Percentiles rank a stretch among this genome's conserved stretches.
Evolutionary conservation across 2,797 vertebrate species (phyloP).

Genomic region (Catostomus latipinnis): DNA sequence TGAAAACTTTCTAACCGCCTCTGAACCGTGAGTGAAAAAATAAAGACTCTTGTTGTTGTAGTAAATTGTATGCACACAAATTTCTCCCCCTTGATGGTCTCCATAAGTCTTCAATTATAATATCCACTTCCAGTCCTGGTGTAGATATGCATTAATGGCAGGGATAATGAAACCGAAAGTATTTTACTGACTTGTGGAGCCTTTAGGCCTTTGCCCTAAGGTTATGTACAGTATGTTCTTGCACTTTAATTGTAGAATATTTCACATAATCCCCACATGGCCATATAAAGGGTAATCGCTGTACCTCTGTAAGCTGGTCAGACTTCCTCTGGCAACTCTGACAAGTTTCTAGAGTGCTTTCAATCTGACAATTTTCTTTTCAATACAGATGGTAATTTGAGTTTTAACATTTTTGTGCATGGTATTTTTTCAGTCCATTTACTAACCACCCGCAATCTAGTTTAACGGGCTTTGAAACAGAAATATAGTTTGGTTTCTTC

Average conservation of each 20-base stretch:
- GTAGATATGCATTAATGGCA: conserved; percentile 54
- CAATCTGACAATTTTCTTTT: neutral
- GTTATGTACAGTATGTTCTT: conserved; percentile 45
- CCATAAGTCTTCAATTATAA: conserved; percentile 53
- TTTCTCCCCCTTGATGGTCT: conserved; percentile 50
- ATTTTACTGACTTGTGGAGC: conserved; percentile 56
- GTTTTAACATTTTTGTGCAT: neutral
- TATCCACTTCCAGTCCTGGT: conserved; percentile 43
- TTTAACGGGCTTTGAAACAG: neutral
- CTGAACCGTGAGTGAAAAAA: conserved; percentile 41
- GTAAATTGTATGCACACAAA: conserved; percentile 53
- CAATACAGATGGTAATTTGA: neutral
- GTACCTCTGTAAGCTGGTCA: conserved; percentile 5
- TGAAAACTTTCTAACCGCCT: conserved; percentile 44
- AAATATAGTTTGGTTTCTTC: conserved; percentile 33
- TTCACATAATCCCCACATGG: conserved; percentile 45
- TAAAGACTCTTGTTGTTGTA: conserved; percentile 41
- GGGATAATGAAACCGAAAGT: conserved; percentile 56
- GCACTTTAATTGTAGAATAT: conserved; percentile 57
- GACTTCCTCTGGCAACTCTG: conserved; percentile 3
- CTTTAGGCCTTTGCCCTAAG: conserved; percentile 51
- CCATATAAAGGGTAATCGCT: conserved; percentile 25
- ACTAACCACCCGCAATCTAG: neutral
- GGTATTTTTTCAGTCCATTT: neutral
- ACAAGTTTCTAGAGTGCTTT: conserved; percentile 13